These are phyloP conservation scores for Catostylus mosaicus DNA, from an alignment of 30 jellyfish, hydroid and myxozoan species.

Conservation along the genomic window DNA sequence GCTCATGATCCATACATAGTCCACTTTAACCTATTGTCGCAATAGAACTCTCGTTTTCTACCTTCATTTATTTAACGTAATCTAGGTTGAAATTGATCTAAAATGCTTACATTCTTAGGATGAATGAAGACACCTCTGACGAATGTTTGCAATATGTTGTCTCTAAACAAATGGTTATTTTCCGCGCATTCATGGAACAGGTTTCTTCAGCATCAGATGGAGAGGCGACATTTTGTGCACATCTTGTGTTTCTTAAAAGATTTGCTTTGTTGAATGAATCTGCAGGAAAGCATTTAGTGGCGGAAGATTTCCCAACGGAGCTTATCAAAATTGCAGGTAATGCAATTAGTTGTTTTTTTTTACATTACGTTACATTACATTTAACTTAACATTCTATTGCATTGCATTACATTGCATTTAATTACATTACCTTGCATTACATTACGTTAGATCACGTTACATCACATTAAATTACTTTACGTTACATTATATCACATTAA, in stretches of 20 bases:
- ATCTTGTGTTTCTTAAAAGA: conserved; percentile 52
- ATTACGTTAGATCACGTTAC: too few relatives aligned
- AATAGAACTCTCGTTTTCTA: too few relatives aligned
- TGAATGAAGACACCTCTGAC: conserved; percentile 16
- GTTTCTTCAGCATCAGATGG: not conserved
- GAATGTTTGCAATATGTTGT: conserved; percentile 38
- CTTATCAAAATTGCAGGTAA: conserved; percentile 44
- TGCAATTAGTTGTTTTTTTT: not conserved
- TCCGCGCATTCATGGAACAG: not conserved
- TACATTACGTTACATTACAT: too few relatives aligned
- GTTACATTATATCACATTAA: too few relatives aligned
- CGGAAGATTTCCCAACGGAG: conserved; percentile 26
- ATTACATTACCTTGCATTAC: too few relatives aligned
- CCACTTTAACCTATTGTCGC: too few relatives aligned
- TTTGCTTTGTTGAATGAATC: conserved; percentile 27
- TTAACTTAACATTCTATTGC: not conserved
- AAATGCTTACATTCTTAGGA: too few relatives aligned
- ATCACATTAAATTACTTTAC: too few relatives aligned
- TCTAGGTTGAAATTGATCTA: too few relatives aligned
- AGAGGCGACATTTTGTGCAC: conserved; percentile 29
- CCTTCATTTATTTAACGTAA: too few relatives aligned
- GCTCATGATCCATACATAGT: too few relatives aligned
- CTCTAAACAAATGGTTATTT: conserved; percentile 17
- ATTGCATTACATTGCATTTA: too few relatives aligned
- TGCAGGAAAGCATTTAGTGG: conserved; percentile 21